Base-by-base conservation (phyloP, 2,113 vertebrate species). In the Lanius ludovicianus region DNA sequence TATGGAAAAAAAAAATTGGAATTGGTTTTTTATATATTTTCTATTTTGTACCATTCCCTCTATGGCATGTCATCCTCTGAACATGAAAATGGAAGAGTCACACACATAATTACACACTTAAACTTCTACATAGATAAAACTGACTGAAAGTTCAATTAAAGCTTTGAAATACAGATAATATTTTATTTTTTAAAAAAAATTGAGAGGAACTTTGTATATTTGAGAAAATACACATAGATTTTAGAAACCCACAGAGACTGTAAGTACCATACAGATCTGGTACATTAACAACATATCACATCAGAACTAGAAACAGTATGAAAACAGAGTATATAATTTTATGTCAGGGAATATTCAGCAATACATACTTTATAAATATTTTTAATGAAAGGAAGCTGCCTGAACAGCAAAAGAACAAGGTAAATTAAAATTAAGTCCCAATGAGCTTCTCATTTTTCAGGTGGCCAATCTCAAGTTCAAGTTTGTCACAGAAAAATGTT, bases 351-450 rank as follows among this genome's bases (percentile, higher is more conserved):
- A 67, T 90, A 83, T 67, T 75, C 44, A 84, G 47, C 35, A 96
- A 60, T 49, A 47, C 28, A 55, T 57, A 52, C 53, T 84, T 74
- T 53, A 12, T 5, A 90, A 50, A 85, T 39, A 64, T 56, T 84
- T 80, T 84, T 56, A 84, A 93, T 84, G 27, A 81, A 93, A 64
- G 31, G 21, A 63, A 85, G 73, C 44, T 74, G n/a, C 60, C 4
- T 77, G 42, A 77, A 92, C 15, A 62, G 85, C 78, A 94, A 56
- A 81, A 71, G 67, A 92, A 89, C 17, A 85, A 96, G n/a, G 42
- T 83, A 88, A 90, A 90, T 93, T 52, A 97, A 97, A 96, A 92
- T 75, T 80, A n/a, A 92, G 80, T 46, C 62, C 53, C 50, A 85
- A 77, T 20, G 42, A 95, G 91, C 89, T 50, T 39, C 33, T 78